Evolutionary conservation across 2,797 vertebrate genomes (phyloP).

Genomic region (Coracias cyanogaster): DNA sequence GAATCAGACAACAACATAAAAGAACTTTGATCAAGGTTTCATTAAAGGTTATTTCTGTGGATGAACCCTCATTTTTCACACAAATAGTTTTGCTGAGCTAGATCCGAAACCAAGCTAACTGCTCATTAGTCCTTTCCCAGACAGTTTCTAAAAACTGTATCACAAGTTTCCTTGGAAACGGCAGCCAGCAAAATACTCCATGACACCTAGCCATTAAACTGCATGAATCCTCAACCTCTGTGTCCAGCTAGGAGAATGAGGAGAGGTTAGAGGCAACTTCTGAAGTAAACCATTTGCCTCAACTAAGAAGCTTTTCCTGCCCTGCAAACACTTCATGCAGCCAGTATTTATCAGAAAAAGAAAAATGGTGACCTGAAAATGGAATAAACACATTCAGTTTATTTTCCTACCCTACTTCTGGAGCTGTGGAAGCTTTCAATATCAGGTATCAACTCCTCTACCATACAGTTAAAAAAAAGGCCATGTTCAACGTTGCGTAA

Average conservation of each 20-base stretch:
- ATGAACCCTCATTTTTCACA: constrained; percentile 6
- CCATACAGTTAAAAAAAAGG: neutral
- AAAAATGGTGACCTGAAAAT: neutral
- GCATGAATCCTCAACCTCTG: neutral
- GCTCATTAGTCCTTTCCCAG: constrained; percentile 44
- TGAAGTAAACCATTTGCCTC: neutral
- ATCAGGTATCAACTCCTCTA: neutral
- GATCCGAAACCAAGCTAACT: constrained; percentile 44
- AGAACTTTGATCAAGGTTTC: neutral
- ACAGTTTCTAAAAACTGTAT: neutral
- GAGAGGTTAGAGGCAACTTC: neutral
- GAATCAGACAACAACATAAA: neutral
- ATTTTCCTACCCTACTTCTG: constrained; percentile 13
- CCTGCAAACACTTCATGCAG: neutral
- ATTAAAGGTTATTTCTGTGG: neutral
- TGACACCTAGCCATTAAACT: neutral
- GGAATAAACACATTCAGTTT: constrained; percentile 14
- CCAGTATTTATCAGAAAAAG: neutral
- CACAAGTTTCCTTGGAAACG: constrained; percentile 59
- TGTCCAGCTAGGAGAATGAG: neutral
- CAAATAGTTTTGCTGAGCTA: neutral
- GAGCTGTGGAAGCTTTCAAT: neutral
- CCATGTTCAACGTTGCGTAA: constrained; percentile 7
- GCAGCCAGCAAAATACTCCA: neutral
- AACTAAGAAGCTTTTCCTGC: neutral